Percentiles rank a stretch among this genome's conserved stretches.
phyloP scores from a whole-genome alignment of 2,888 invertebrate species.

The Dicyrtomina minuta region DNA sequence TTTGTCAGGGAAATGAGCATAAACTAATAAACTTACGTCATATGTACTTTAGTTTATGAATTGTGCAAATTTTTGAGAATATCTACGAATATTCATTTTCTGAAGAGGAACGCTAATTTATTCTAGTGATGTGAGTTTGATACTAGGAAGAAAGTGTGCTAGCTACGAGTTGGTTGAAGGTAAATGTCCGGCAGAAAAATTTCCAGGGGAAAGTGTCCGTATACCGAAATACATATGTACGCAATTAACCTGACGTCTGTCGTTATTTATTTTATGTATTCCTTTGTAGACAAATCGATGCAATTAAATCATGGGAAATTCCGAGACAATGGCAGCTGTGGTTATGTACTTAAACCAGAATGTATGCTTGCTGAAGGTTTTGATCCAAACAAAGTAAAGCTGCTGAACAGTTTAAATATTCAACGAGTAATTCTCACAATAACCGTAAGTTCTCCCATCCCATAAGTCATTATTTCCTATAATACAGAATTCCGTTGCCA shows the following conservation, averaged over 20 bases:
- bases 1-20: too few relatives aligned
- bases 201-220: neutral
- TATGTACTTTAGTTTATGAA: too few relatives aligned
- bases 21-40: too few relatives aligned
- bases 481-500: too few relatives aligned
- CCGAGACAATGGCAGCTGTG: conserved; percentile 40
- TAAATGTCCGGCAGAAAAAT: neutral
- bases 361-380: conserved; percentile 21
- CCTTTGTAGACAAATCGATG: conserved; percentile 34
- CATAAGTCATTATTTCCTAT: too few relatives aligned
- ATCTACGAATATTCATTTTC: too few relatives aligned
- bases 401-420: conserved; percentile 56
- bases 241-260: too few relatives aligned
- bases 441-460: conserved; percentile 59
- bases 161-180: too few relatives aligned
- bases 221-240: neutral
- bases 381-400: conserved; percentile 15
- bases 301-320: conserved; percentile 44
- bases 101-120: too few relatives aligned
- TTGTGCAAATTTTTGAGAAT: too few relatives aligned
- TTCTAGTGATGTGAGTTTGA: too few relatives aligned
- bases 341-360: conserved; percentile 40
- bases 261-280: neutral
- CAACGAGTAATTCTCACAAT: conserved; percentile 69
- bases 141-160: too few relatives aligned